phyloP scores from a whole-genome alignment of 1,140 invertebrate genomes.

The Bradynema listronoti region DNA sequence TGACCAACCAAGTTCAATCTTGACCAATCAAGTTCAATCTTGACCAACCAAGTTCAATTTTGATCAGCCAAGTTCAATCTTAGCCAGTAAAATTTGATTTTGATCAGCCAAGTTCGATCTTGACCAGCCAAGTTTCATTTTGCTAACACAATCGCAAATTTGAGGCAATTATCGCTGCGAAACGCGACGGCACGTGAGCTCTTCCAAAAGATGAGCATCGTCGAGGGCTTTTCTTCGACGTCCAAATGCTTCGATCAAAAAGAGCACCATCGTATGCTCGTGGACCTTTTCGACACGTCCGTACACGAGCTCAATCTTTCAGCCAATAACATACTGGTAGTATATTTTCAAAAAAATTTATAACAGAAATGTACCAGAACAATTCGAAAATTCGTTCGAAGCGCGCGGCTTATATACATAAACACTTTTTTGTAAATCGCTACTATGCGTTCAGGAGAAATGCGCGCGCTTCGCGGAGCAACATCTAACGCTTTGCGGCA shows the following conservation, averaged over 20 bases:
- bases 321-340: constrained; percentile 21
- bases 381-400: neutral
- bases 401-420: neutral
- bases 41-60: too few relatives aligned
- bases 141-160: too few relatives aligned
- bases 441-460: constrained; percentile 26
- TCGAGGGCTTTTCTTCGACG: constrained; percentile 32
- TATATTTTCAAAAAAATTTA: constrained; percentile 4
- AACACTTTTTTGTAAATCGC: constrained; percentile 14
- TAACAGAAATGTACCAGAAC: neutral
- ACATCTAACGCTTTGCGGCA: constrained; percentile 34
- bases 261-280: constrained; percentile 28
- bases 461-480: constrained; percentile 34
- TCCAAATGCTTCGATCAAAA: constrained; percentile 44
- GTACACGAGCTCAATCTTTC: constrained; percentile 38
- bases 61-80: too few relatives aligned
- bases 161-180: constrained; percentile 27
- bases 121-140: too few relatives aligned
- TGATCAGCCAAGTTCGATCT: too few relatives aligned
- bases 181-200: constrained; percentile 34
- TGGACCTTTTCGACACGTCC: constrained; percentile 37
- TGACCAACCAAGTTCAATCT: too few relatives aligned
- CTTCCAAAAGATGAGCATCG: constrained; percentile 43
- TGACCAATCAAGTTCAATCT: too few relatives aligned
- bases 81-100: too few relatives aligned